These are phyloP conservation scores for Cercocebus atys DNA, from an alignment of 2,113 vertebrate genomes.

Conservation along the genomic window DNA sequence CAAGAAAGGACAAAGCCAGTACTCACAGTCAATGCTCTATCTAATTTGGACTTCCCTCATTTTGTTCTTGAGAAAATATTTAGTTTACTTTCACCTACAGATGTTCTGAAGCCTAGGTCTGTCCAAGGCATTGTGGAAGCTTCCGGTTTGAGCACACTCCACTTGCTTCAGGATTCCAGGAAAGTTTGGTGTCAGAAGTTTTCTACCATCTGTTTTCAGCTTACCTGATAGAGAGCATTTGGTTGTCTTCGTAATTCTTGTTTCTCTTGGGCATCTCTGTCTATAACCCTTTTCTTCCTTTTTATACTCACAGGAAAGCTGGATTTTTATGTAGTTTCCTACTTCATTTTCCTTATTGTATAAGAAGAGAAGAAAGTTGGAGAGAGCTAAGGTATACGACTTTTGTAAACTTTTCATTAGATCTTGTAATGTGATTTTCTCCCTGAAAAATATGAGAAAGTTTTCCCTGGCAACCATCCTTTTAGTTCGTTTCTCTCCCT, in stretches of 20 bases:
- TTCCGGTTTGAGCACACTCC: not conserved
- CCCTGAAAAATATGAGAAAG: not conserved
- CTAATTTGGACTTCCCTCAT: not conserved
- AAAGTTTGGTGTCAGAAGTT: not conserved
- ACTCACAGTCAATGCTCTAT: not conserved
- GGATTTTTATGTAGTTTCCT: not conserved
- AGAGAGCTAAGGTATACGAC: slow-evolving; percentile 1
- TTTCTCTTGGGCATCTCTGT: not conserved
- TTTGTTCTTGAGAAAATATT: not conserved
- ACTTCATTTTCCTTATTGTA: slow-evolving; percentile 4
- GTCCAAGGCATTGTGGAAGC: not conserved
- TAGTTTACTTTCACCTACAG: not conserved
- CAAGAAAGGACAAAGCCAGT: not conserved
- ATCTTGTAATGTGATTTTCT: not conserved
- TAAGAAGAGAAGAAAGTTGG: not conserved
- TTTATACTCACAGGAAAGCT: not conserved
- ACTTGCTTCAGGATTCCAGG: not conserved
- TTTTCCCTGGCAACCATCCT: not conserved
- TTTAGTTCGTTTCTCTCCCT: not conserved
- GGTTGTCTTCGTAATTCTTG: not conserved
- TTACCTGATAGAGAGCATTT: not conserved
- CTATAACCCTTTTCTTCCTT: not conserved
- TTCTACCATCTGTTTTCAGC: not conserved
- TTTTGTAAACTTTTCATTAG: slow-evolving; percentile 9
- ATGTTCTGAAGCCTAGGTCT: not conserved